Evolutionary conservation across 2,113 vertebrate species (phyloP), one percentile per base, ranked within the genome.

Genomic region (Tenebrosternarchus preto): DNA sequence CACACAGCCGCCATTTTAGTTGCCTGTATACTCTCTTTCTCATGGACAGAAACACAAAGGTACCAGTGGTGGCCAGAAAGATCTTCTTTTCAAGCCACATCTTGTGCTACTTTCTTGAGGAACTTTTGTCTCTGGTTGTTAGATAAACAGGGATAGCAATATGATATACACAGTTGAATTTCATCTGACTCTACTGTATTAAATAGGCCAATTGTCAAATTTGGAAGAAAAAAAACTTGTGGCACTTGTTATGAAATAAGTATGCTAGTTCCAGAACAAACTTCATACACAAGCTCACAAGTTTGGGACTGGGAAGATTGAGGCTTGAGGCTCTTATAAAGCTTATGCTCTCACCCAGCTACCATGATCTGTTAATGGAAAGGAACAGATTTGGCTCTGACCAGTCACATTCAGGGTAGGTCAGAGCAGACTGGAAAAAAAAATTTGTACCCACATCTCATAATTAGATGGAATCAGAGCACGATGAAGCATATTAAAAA

Each of bases 1-100:
- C 0, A 4, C 67, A 80, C 50, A 12, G 85, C 86, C 88, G 84
- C 89, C 89, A 92, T 91, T 92, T 91, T 89, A 87, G 53, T 59
- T 66, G 59, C 33, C 31, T 33, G 78, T 20, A 59, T 55, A 24
- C 75, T 66, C 20, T 24, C 31, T 73, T 17, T 20, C 71, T 74
- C 50, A 16, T 7, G 4, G 29, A 55, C 46, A 57, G 53, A 6
- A 53, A 15, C 25, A 27, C 17, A 57, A 17, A 39, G 17, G 64
- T 29, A 2, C 17, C 61, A 67, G 61, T 25, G 39, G 53, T 15
- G 24, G 50, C 16, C 20, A 12, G 27, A 24, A 27, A 55, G 29
- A 72, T 33, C 15, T 33, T 33, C 67, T 71, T 7, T 5, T 29
- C 1, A 0, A 50, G 67, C 60, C 27, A 80, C 24, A 9, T 53